These are phyloP conservation scores for Acanthurus leucopareius DNA, from an alignment of 2,797 vertebrate species.

Conservation along the genomic window DNA sequence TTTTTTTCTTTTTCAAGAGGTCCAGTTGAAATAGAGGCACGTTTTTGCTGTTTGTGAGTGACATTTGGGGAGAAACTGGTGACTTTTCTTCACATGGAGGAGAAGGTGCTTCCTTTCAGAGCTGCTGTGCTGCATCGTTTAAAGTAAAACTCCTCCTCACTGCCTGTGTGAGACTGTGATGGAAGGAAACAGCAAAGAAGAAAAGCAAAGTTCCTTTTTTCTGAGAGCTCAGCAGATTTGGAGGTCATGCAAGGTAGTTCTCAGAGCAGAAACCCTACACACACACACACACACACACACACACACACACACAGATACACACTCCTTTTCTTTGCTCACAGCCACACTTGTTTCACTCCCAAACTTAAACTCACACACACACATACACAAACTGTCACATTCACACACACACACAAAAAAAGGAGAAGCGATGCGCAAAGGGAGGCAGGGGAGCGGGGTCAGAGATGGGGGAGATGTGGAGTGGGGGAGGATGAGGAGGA, in stretches of 20 bases:
- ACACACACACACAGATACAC: background rate
- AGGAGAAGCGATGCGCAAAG: slow-evolving; percentile 19
- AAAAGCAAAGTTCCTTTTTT: slow-evolving; percentile 51
- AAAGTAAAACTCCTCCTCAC: slow-evolving; percentile 40
- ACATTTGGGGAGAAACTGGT: slow-evolving; percentile 42
- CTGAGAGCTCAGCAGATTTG: slow-evolving; percentile 81
- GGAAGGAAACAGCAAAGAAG: background rate
- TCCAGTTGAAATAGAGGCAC: slow-evolving; percentile 43
- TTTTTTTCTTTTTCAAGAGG: slow-evolving; percentile 18
- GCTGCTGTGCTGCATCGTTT: slow-evolving; percentile 26
- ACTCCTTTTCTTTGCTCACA: slow-evolving; percentile 35
- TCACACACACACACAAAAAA: slow-evolving; percentile 36
- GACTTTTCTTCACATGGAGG: slow-evolving; percentile 38
- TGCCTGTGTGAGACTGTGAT: slow-evolving; percentile 30
- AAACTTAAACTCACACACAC: background rate
- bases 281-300: too few species aligned
- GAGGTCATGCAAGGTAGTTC: slow-evolving; percentile 78
- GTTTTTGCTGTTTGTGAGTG: slow-evolving; percentile 41
- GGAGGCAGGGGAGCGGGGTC: slow-evolving; percentile 50
- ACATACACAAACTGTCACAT: slow-evolving; percentile 58
- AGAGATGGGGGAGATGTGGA: slow-evolving; percentile 33
- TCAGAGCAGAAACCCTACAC: slow-evolving; percentile 51
- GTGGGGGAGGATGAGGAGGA: background rate
- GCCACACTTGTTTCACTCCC: slow-evolving; percentile 10
- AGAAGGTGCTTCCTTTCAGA: slow-evolving; percentile 37